Evolutionary conservation across 2,797 vertebrate species (phyloP).

Genomic region (Pterois miles): DNA sequence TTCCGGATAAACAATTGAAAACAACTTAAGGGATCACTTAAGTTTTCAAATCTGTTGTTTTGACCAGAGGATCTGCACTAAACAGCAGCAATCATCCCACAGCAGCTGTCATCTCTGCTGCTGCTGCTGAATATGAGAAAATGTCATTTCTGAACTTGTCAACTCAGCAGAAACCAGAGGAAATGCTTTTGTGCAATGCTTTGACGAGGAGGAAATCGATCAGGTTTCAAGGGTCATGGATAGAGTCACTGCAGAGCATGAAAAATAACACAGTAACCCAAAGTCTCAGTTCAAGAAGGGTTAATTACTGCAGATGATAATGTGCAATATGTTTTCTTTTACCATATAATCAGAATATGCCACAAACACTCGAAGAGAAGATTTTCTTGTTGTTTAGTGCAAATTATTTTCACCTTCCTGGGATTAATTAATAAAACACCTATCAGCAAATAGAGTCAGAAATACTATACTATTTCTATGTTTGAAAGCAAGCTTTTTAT

Average conservation of each 20-base stretch:
- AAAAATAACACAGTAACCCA: not conserved
- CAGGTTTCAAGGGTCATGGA: not conserved
- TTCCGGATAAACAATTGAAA: not conserved
- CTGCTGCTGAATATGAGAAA: slow-evolving; percentile 30
- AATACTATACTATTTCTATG: not conserved
- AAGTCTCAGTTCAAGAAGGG: not conserved
- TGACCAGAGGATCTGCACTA: not conserved
- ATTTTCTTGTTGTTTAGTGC: not conserved
- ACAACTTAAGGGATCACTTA: not conserved
- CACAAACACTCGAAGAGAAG: not conserved
- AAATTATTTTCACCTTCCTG: not conserved
- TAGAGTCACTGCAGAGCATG: not conserved
- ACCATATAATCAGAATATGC: not conserved
- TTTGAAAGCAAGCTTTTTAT: not conserved
- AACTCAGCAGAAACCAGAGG: slow-evolving; percentile 46
- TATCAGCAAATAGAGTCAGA: not conserved
- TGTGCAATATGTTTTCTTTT: not conserved
- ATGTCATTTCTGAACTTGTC: slow-evolving; percentile 13
- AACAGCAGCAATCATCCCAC: not conserved
- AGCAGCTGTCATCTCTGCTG: slow-evolving; percentile 19
- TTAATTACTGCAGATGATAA: not conserved
- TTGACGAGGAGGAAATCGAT: slow-evolving; percentile 35
- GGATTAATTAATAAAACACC: not conserved
- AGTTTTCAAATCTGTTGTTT: not conserved
- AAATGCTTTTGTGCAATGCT: slow-evolving; percentile 30